Evolutionary conservation across 1,140 invertebrate species (phyloP).

Genomic region (Heliconius congener): DNA sequence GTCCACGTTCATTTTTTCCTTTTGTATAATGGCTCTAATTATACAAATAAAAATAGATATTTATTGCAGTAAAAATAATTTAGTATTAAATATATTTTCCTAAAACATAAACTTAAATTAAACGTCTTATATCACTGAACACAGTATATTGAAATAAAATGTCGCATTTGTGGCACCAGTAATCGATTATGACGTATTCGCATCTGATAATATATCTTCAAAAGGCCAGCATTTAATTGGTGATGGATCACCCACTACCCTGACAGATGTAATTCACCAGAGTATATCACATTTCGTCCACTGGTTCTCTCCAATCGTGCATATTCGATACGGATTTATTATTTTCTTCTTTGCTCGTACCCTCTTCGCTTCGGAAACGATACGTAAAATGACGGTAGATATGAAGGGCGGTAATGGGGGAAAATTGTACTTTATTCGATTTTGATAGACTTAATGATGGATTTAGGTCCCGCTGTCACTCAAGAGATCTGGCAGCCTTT

Average conservation of each 20-base stretch:
- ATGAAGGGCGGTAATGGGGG: conserved; percentile 77
- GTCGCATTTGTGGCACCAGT: conserved; percentile 52
- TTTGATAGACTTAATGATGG: conserved; percentile 78
- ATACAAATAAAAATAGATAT: not conserved
- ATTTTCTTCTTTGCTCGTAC: conserved; percentile 73
- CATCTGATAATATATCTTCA: conserved; percentile 73
- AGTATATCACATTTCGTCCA: conserved; percentile 64
- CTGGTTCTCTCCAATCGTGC: conserved; percentile 63
- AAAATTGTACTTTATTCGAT: conserved; percentile 80
- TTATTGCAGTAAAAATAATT: not conserved
- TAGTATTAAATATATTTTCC: too few species aligned
- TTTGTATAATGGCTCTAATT: too few species aligned
- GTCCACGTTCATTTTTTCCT: too few species aligned
- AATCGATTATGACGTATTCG: conserved; percentile 70
- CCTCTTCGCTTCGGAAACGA: conserved; percentile 76
- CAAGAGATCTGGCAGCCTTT: conserved; percentile 48
- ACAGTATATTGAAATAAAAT: too few species aligned
- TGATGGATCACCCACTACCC: conserved; percentile 68
- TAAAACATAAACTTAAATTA: too few species aligned
- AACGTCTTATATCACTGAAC: too few species aligned
- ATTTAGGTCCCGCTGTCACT: conserved; percentile 70
- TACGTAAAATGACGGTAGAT: conserved; percentile 79
- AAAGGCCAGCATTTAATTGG: conserved; percentile 76
- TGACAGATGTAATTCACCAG: conserved; percentile 59
- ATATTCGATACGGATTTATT: conserved; percentile 77